A percentile compares a stretch with the other conserved stretches of the same genome.
Evolutionary conservation across 2,797 vertebrate genomes (phyloP).

Genomic region (Trachops cirrhosus): DNA sequence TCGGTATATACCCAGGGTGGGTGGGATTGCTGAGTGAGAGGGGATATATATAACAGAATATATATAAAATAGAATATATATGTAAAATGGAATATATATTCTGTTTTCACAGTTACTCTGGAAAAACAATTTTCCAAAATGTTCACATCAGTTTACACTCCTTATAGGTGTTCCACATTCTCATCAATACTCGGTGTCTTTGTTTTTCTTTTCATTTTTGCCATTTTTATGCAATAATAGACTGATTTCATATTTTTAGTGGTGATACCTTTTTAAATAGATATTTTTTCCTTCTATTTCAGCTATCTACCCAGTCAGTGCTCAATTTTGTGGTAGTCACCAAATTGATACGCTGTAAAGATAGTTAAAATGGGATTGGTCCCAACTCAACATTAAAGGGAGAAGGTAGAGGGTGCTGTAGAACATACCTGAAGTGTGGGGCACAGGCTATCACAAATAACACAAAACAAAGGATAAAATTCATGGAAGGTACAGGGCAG

Average conservation of each 20-base stretch:
- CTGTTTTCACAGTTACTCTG: neutral
- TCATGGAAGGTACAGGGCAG: neutral
- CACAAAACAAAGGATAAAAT: neutral
- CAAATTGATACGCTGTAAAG: slow-evolving; percentile 2
- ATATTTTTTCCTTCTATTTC: neutral
- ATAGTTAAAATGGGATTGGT: neutral
- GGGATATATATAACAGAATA: neutral
- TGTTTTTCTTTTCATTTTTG: neutral
- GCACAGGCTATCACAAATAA: neutral
- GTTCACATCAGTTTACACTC: neutral
- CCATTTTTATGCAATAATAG: neutral
- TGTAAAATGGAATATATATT: neutral
- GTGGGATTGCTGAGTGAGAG: neutral
- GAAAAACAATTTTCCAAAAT: slow-evolving; percentile 3
- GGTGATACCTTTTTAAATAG: neutral
- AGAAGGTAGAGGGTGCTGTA: neutral
- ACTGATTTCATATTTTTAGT: neutral
- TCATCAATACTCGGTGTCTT: neutral
- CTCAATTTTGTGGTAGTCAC: neutral
- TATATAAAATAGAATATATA: neutral
- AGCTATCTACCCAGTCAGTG: neutral
- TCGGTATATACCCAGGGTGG: neutral
- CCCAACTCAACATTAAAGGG: neutral
- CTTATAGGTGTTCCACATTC: neutral
- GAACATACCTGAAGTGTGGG: neutral